Evolutionary conservation across 2,888 invertebrate species (phyloP).

Genomic region (Hipparchia sbordonii): DNA sequence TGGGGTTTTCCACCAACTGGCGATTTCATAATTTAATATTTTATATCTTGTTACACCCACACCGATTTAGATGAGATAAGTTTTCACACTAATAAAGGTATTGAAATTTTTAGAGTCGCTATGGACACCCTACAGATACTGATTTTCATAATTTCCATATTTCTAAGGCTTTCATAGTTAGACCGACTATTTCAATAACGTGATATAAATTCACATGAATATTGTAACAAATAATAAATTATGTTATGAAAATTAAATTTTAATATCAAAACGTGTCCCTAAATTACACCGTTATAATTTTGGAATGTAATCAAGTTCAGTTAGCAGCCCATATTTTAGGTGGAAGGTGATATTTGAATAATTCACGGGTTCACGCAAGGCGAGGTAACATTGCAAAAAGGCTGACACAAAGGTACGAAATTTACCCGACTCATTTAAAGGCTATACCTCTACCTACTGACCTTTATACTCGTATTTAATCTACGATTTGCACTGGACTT

Average conservation of each 20-base stretch:
- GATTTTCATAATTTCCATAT: neutral
- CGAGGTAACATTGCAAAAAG: conserved; percentile 19
- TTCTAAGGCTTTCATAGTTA: neutral
- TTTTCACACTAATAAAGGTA: too few species aligned
- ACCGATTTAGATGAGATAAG: too few species aligned
- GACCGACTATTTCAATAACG: neutral
- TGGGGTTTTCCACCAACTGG: too few species aligned
- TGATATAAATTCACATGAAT: neutral
- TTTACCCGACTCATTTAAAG: neutral
- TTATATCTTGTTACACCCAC: too few species aligned
- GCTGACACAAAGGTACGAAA: conserved; percentile 12
- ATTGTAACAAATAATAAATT: neutral
- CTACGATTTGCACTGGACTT: too few species aligned
- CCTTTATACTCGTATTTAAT: too few species aligned
- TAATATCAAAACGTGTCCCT: conserved; percentile 2
- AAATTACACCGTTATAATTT: neutral
- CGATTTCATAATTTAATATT: too few species aligned
- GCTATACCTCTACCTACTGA: neutral
- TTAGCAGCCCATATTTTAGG: neutral
- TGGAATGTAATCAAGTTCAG: conserved; percentile 8
- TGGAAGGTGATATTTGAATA: conserved; percentile 27
- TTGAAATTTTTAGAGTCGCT: too few species aligned
- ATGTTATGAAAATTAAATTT: conserved; percentile 5
- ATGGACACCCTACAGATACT: conserved; percentile 2
- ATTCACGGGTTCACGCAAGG: conserved; percentile 7